These are phyloP conservation scores for Oreochromis grahami DNA, from an alignment of 2,797 vertebrate genomes.

Conservation along the genomic window DNA sequence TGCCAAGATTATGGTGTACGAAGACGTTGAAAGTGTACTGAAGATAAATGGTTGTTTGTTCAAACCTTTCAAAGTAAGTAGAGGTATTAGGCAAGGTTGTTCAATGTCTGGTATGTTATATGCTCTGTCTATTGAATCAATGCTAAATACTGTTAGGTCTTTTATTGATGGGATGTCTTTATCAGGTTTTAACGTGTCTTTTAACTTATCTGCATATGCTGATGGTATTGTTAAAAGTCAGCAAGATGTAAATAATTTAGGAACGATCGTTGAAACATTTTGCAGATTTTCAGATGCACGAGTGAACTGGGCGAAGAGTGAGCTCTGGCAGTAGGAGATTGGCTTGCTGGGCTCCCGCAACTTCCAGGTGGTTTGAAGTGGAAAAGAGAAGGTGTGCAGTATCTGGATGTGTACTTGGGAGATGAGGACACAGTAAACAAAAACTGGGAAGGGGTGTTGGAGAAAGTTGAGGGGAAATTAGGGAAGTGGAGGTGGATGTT, in stretches of 20 bases:
- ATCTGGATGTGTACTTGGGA: neutral
- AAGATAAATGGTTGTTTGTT: neutral
- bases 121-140: rapidly evolving
- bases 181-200: neutral
- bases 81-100: neutral
- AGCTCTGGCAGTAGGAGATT: neutral
- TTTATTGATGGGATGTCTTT: neutral
- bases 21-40: neutral
- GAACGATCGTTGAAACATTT: neutral
- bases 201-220: neutral
- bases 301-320: neutral
- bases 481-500: neutral
- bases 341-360: neutral
- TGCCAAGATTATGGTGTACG: neutral
- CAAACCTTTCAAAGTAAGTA: neutral
- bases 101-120: neutral
- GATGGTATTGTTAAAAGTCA: neutral
- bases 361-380: neutral
- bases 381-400: neutral
- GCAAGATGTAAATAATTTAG: neutral
- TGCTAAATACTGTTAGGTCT: neutral
- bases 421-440: neutral
- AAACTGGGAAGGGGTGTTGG: neutral
- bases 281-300: neutral
- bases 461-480: neutral